These are phyloP conservation scores for Cynocephalus volans DNA, from an alignment of 2,113 vertebrate genomes.

Conservation along the genomic window DNA sequence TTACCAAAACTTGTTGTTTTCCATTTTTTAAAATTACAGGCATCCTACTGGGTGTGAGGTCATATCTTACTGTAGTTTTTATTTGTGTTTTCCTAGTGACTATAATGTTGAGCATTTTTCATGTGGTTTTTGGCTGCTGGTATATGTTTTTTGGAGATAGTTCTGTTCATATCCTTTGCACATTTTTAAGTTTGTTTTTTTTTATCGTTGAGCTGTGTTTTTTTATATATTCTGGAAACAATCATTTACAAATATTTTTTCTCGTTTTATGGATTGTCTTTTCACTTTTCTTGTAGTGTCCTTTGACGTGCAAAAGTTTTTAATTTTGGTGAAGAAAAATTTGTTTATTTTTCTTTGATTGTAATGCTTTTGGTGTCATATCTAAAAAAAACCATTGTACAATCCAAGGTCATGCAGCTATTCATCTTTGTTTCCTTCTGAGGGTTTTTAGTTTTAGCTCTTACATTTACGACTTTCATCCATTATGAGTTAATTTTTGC, in stretches of 20 bases:
- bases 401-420: neutral
- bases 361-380: neutral
- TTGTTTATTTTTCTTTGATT: slow-evolving; percentile 20
- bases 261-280: neutral
- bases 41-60: neutral
- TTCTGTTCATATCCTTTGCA: neutral
- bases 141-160: neutral
- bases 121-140: slow-evolving; percentile 14
- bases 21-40: neutral
- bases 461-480: neutral
- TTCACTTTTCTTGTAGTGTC: neutral
- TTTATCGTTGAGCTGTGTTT: slow-evolving; percentile 29
- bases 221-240: neutral
- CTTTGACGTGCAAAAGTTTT: neutral
- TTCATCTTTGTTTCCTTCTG: neutral
- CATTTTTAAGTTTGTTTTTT: neutral
- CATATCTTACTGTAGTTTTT: slow-evolving; percentile 18
- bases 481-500: slow-evolving; percentile 19
- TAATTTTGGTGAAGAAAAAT: neutral
- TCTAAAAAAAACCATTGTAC: neutral
- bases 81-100: slow-evolving; percentile 21
- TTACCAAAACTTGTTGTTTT: neutral
- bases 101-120: slow-evolving; percentile 41
- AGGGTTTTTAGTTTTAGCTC: neutral
- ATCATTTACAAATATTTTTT: neutral